Evolutionary conservation across 2,888 invertebrate species (phyloP), one percentile per base, ranked within the genome.

Genomic region (Drosophila anomelani): DNA sequence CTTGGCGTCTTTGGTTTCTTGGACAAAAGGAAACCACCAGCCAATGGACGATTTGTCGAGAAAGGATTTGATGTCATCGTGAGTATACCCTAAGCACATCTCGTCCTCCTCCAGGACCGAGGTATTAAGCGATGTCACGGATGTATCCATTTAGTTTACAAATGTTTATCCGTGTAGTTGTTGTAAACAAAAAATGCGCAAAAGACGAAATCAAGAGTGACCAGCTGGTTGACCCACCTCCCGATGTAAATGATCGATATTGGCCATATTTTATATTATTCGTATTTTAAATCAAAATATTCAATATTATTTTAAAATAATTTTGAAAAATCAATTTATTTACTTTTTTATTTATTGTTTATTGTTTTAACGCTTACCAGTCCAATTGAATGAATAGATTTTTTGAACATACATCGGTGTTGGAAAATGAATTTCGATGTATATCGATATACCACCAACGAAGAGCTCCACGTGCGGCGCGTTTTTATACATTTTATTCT

Each of bases 391-490:
- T 46, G 0, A 26, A 46, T 6, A 4, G 1, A 8, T 46, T 15
- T 9, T 23, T 15, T 46, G 1, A 46, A 46, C 23, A 4, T 10
- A 9, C 26, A 46, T 26, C 9, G 9, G n/a, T 10, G 9, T 9
- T 46, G 4, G 15, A n/a, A 46, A 26, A n/a, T 26, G 13, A 26
- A 26, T 7, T 17, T 29, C 23, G n/a, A 17, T 57, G 9, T 6
- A 8, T 17, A 29, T 47, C 29, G 29, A 47, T 47, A 29, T 17
- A 20, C 17, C 13, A 32, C 17, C 13, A 20, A 20, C 20, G 2
- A 23, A 23, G n/a, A 38, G 20, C 57, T 75, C 73, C 73, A 73
- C 73, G 73, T 73, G 73, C 73, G 55, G 61, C 29, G 20, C 15
- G 12, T 15, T 17, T 53, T 66, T 46, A 17, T 20, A 51, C 13